phyloP scores from a whole-genome alignment of 1,140 invertebrate genomes.

The Bombus vancouverensis region DNA sequence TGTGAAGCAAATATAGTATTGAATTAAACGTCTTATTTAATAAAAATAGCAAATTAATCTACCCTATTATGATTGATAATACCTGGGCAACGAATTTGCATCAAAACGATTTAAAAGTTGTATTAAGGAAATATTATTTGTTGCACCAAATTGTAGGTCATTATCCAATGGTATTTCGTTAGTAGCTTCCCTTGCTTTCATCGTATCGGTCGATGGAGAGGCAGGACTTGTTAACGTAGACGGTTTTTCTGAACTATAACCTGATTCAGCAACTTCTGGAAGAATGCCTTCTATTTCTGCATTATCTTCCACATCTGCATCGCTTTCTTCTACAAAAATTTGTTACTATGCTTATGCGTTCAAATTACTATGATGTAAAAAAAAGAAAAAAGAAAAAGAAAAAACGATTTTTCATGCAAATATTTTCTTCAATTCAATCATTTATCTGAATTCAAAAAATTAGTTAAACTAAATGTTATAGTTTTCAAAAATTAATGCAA shows the following conservation, averaged over 20 bases:
- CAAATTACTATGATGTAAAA: neutral
- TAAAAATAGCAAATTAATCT: slow-evolving; percentile 3
- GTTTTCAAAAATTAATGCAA: neutral
- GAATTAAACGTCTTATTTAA: neutral
- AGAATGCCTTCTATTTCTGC: slow-evolving; percentile 82
- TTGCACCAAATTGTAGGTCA: neutral
- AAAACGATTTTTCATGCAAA: neutral
- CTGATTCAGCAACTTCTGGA: slow-evolving; percentile 85
- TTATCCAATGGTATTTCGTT: slow-evolving; percentile 1
- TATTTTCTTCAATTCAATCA: neutral
- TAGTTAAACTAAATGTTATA: neutral
- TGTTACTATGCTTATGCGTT: neutral
- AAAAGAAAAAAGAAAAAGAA: neutral
- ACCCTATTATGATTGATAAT: slow-evolving; percentile 18
- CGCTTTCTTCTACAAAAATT: slow-evolving; percentile 82
- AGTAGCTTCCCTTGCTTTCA: neutral
- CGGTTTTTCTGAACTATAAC: slow-evolving; percentile 88
- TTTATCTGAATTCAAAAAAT: neutral
- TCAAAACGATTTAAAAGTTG: slow-evolving; percentile 3
- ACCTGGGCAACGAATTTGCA: slow-evolving; percentile 20
- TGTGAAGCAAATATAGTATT: slow-evolving; percentile 10
- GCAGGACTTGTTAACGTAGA: slow-evolving; percentile 83
- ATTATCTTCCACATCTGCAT: slow-evolving; percentile 92
- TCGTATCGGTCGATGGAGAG: slow-evolving; percentile 52
- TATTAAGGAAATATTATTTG: slow-evolving; percentile 10